These are phyloP conservation scores for Isurus oxyrinchus DNA, from an alignment of 2,113 vertebrate genomes.

Conservation along the genomic window DNA sequence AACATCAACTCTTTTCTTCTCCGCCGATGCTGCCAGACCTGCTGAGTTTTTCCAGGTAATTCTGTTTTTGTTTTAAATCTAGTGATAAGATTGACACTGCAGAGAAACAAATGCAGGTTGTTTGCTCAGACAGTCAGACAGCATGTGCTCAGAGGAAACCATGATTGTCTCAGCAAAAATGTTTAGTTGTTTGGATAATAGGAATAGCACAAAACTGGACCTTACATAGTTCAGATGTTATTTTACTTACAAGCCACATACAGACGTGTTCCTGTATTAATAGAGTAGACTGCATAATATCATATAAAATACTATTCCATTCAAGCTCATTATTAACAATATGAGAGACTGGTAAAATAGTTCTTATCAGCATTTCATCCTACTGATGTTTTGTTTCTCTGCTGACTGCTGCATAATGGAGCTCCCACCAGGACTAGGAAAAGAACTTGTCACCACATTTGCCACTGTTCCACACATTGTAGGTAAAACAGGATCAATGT, in stretches of 20 bases:
- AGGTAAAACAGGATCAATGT: neutral
- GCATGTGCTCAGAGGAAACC: neutral
- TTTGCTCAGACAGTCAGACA: neutral
- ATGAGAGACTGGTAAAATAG: neutral
- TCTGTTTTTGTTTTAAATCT: no score
- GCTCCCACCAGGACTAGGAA: neutral
- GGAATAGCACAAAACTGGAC: neutral
- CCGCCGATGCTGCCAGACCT: no score
- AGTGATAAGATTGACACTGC: neutral
- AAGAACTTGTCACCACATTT: neutral
- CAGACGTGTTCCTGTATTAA: neutral
- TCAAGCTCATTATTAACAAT: slow-evolving; percentile 14
- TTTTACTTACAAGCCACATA: neutral
- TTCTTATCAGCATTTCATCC: neutral
- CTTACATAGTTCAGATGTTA: neutral
- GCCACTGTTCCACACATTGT: neutral
- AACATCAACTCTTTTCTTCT: no score
- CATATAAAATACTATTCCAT: neutral
- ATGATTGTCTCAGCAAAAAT: neutral
- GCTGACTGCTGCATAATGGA: neutral
- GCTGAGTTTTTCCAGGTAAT: no score
- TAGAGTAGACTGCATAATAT: neutral
- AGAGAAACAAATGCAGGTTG: neutral
- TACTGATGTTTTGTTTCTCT: neutral
- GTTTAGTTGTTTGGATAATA: neutral